These are phyloP conservation scores for Macaria notata DNA, from an alignment of 2,888 invertebrate genomes.

Conservation along the genomic window DNA sequence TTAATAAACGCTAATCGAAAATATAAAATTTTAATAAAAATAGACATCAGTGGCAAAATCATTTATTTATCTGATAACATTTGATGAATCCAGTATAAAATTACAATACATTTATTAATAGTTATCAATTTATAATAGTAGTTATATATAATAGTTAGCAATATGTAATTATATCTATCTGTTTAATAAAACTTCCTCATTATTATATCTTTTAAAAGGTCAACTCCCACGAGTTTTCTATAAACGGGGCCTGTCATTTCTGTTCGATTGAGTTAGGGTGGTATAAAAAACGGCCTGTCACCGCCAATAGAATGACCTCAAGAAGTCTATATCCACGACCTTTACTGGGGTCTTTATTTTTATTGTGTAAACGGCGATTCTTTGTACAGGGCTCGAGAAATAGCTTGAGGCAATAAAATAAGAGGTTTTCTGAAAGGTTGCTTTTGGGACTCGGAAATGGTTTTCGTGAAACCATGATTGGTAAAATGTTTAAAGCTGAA, in stretches of 20 bases:
- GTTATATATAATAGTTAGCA: no score
- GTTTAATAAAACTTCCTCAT: no score
- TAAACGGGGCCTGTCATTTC: slow-evolving; percentile 48
- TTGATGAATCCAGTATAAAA: no score
- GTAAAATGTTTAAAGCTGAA: background rate
- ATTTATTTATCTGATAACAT: no score
- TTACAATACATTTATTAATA: no score
- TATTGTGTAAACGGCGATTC: slow-evolving; percentile 13
- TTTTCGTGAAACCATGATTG: slow-evolving; percentile 6
- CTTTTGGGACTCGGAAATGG: slow-evolving; percentile 5
- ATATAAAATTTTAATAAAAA: no score
- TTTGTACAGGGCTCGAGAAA: slow-evolving; percentile 4
- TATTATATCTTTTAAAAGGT: no score
- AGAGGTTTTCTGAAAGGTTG: slow-evolving; percentile 9
- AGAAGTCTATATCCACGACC: slow-evolving; percentile 14
- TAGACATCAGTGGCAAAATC: no score
- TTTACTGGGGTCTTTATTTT: slow-evolving; percentile 20
- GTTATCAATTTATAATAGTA: no score
- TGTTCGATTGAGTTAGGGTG: slow-evolving; percentile 49
- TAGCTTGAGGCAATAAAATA: slow-evolving; percentile 16
- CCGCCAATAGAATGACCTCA: slow-evolving; percentile 14
- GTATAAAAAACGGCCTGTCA: slow-evolving; percentile 28
- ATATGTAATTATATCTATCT: no score
- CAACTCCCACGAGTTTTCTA: background rate
- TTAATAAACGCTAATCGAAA: background rate